Conservation (phyloP, 2,113 vertebrate species). For the Thalassarche chlororhynchos region DNA sequence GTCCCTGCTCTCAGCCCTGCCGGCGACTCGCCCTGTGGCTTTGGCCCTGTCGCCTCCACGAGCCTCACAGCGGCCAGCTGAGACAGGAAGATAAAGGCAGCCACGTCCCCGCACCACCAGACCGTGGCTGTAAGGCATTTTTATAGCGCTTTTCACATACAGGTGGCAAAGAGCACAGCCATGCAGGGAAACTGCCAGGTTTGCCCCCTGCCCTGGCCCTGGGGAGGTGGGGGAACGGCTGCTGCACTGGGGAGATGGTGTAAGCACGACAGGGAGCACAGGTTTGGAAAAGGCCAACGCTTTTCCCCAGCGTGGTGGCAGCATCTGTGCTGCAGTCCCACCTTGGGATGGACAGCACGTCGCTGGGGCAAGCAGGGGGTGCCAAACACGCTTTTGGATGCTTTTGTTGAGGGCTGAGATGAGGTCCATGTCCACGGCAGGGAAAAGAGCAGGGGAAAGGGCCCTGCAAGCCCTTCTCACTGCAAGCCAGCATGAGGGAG, state of each 20-base stretch:
- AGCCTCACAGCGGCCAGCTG: neutral
- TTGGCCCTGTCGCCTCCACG: fast-evolving
- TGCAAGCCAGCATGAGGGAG: fast-evolving
- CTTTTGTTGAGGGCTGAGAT: neutral
- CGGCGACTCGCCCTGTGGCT: fast-evolving
- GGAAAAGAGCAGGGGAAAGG: neutral
- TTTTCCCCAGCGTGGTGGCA: neutral
- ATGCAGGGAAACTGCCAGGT: neutral
- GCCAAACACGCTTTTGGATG: neutral
- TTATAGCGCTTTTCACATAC: neutral
- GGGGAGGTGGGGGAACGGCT: neutral
- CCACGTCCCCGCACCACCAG: fast-evolving
- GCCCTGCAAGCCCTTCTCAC: neutral
- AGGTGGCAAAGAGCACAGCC: neutral
- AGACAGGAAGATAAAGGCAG: neutral
- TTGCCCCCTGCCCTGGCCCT: neutral
- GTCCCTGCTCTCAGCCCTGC: neutral
- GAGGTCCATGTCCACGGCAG: neutral
- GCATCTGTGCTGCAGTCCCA: neutral
- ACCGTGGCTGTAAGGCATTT: neutral
- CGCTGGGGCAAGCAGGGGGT: neutral
- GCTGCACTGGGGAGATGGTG: neutral
- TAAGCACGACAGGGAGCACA: neutral
- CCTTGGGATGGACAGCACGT: neutral
- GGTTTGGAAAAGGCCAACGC: neutral